phyloP scores from a whole-genome alignment of 53 echinoderm and acorn worm genomes.

The Temnopleurus reevesii region DNA sequence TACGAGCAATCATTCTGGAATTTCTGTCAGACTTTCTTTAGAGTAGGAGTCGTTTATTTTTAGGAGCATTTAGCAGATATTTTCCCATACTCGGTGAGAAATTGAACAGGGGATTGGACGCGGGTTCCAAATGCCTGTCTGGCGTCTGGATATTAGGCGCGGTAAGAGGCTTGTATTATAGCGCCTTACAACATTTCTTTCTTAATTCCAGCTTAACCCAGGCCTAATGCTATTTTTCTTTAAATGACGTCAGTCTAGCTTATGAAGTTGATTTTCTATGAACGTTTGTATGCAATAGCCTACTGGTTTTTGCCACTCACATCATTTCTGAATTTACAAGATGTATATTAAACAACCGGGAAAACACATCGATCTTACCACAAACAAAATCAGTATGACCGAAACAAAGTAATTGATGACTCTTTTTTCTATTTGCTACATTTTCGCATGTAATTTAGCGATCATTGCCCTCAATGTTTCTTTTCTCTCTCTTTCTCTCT shows the following conservation, averaged over 20 bases:
- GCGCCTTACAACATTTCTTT: constrained; percentile 10
- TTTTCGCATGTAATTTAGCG: constrained; percentile 9
- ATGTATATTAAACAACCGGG: too few species aligned
- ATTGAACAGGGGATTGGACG: constrained; percentile 13
- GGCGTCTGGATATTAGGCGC: constrained; percentile 6
- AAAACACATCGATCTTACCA: too few species aligned
- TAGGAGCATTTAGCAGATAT: constrained; percentile 36
- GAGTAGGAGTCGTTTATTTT: constrained; percentile 5
- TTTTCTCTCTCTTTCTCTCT: background rate
- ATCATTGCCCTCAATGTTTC: constrained; percentile 1
- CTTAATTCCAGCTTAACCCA: too few species aligned
- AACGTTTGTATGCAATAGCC: too few species aligned
- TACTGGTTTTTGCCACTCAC: too few species aligned
- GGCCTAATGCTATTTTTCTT: too few species aligned
- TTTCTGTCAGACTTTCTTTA: background rate
- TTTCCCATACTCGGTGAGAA: constrained; percentile 17
- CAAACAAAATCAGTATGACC: too few species aligned
- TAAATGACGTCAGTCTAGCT: too few species aligned
- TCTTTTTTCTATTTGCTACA: too few species aligned
- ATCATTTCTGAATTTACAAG: too few species aligned
- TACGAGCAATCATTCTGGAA: background rate
- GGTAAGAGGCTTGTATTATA: background rate
- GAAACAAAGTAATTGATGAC: too few species aligned
- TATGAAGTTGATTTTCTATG: too few species aligned
- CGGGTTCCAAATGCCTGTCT: background rate